These are phyloP conservation scores for Drosophila ezoana DNA, from an alignment of 2,888 invertebrate genomes.

Conservation along the genomic window DNA sequence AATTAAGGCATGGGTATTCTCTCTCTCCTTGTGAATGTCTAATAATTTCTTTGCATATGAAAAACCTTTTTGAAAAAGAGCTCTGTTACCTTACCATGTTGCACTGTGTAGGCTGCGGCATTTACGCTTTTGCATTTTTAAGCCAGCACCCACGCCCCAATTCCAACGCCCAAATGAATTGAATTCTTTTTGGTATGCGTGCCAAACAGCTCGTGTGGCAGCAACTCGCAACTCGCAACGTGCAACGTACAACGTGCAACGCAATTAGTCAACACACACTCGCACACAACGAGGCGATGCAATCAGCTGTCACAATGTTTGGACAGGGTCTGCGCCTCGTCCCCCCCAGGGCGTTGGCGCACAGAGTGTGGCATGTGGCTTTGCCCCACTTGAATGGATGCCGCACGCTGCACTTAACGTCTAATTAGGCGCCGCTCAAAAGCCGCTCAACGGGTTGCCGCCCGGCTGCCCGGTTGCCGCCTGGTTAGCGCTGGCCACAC, in stretches of 20 bases:
- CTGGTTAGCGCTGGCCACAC: conserved; percentile 34
- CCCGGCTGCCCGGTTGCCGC: conserved; percentile 5
- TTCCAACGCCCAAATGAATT: conserved; percentile 23
- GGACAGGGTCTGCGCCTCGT: conserved; percentile 21
- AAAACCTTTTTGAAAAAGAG: too few relatives aligned
- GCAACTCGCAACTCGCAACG: conserved; percentile 23
- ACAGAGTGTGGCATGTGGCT: conserved; percentile 10
- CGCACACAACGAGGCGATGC: conserved; percentile 44
- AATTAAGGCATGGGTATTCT: too few relatives aligned
- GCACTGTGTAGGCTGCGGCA: conserved; percentile 30
- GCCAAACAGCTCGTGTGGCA: conserved; percentile 13
- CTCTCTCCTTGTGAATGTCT: too few relatives aligned
- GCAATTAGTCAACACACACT: conserved; percentile 53
- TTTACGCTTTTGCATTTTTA: conserved; percentile 11
- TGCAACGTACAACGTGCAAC: conserved; percentile 20
- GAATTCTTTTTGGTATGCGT: conserved; percentile 26
- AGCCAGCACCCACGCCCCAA: conserved; percentile 24
- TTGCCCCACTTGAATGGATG: conserved; percentile 50
- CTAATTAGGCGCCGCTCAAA: conserved; percentile 75
- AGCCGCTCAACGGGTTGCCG: conserved; percentile 69
- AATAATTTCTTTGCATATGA: too few relatives aligned
- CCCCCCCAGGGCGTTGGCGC: conserved; percentile 11
- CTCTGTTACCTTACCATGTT: not conserved
- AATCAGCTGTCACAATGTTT: conserved; percentile 76
- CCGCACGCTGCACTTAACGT: conserved; percentile 66